phyloP scores from a whole-genome alignment of 1,140 invertebrate species.

The Meloidogyne chitwoodi region DNA sequence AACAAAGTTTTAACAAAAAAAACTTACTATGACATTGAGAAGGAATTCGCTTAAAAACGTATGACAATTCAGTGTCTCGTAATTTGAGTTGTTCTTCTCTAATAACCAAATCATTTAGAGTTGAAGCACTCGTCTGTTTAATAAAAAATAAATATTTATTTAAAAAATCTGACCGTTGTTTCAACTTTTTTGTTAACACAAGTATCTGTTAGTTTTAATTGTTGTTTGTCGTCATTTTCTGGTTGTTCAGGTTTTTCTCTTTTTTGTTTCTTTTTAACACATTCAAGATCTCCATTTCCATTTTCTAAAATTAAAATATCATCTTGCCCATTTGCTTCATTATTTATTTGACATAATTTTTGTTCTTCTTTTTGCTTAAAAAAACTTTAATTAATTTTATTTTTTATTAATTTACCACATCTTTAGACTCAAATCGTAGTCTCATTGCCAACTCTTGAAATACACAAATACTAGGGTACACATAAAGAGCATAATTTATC shows the following conservation, averaged over 20 bases:
- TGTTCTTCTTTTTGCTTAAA: not conserved
- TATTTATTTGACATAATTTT: not conserved
- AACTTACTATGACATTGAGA: constrained; percentile 14
- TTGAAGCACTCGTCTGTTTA: not conserved
- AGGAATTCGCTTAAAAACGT: constrained; percentile 3
- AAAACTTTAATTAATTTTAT: not conserved
- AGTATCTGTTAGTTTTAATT: not conserved
- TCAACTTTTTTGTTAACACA: not conserved
- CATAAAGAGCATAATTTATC: constrained; percentile 21
- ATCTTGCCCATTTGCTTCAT: not conserved
- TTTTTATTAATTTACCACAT: constrained; percentile 2
- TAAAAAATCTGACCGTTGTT: not conserved
- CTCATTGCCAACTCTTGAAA: constrained; percentile 20
- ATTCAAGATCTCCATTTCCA: not conserved
- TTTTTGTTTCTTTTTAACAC: not conserved
- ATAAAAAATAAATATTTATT: not conserved
- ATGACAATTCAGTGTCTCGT: constrained; percentile 11
- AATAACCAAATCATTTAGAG: not conserved
- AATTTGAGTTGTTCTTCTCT: constrained; percentile 3
- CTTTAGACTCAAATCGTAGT: constrained; percentile 16
- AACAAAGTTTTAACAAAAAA: too few species aligned
- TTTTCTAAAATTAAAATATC: not conserved
- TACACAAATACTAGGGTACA: constrained; percentile 25
- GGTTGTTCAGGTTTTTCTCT: not conserved
- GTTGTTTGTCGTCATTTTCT: not conserved